Conservation (phyloP, 2,113 vertebrate species). For the Sebastes schlegelii region DNA sequence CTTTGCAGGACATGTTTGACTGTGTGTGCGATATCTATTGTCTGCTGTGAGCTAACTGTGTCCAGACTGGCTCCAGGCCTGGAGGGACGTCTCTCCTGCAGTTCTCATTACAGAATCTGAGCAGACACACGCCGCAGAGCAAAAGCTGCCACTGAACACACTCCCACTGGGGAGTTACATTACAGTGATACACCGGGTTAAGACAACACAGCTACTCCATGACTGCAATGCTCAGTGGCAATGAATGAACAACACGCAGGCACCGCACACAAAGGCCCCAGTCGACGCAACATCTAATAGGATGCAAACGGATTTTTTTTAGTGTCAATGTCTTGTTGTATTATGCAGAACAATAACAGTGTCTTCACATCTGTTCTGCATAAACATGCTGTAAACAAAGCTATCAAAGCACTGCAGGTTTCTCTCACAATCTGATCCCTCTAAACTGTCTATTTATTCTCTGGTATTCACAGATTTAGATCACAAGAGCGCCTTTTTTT, state of each 20-base stretch:
- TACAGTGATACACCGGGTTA: constrained; percentile 58
- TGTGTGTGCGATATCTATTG: constrained; percentile 1
- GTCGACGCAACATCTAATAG: neutral
- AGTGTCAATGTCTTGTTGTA: neutral
- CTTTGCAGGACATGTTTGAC: constrained; percentile 14
- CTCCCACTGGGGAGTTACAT: constrained; percentile 52
- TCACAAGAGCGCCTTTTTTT: neutral
- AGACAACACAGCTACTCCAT: constrained; percentile 52
- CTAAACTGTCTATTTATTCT: neutral
- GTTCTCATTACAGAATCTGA: constrained; percentile 66
- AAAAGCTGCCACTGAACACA: constrained; percentile 50
- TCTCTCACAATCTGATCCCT: constrained; percentile 15
- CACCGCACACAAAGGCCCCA: constrained; percentile 6
- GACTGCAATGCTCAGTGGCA: constrained; percentile 45
- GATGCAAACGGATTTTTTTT: neutral
- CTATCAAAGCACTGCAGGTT: constrained; percentile 16
- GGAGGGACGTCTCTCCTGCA: constrained; percentile 57
- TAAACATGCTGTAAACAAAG: constrained; percentile 21
- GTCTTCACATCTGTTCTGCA: constrained; percentile 20
- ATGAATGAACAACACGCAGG: constrained; percentile 8
- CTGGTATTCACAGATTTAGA: neutral
- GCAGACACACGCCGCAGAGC: constrained; percentile 46
- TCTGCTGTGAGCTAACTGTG: constrained; percentile 41
- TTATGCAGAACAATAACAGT: neutral
- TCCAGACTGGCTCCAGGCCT: constrained; percentile 46